These are phyloP conservation scores for Schizotus pectinicornis DNA, from an alignment of 2,888 invertebrate genomes.

Conservation along the genomic window DNA sequence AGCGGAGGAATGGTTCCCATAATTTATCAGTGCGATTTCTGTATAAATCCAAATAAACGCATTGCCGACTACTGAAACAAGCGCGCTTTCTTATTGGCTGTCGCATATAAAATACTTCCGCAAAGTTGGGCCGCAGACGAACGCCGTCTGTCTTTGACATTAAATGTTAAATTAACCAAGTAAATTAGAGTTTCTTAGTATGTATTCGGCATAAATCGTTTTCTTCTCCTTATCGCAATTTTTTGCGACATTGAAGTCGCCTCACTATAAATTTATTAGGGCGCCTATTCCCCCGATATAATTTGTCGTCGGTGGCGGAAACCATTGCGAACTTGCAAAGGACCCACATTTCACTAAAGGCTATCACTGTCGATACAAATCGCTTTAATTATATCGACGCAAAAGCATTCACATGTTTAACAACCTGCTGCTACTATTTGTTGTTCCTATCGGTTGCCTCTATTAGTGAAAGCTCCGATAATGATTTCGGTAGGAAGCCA, in stretches of 20 bases:
- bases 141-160: constrained; percentile 52
- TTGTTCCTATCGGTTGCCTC: too few relatives aligned
- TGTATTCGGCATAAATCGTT: constrained; percentile 51
- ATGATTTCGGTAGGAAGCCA: too few relatives aligned
- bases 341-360: too few relatives aligned
- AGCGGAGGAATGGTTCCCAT: constrained; percentile 32
- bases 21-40: constrained; percentile 42
- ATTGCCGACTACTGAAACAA: constrained; percentile 40
- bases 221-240: constrained; percentile 1
- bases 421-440: too few relatives aligned
- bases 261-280: too few relatives aligned
- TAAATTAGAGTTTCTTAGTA: constrained; percentile 54
- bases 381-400: too few relatives aligned
- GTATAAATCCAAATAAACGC: constrained; percentile 42
- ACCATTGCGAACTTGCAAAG: too few relatives aligned
- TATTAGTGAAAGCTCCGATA: too few relatives aligned
- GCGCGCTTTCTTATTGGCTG: constrained; percentile 44
- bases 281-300: too few relatives aligned
- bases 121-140: constrained; percentile 50
- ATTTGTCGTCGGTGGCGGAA: too few relatives aligned
- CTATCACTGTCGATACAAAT: too few relatives aligned
- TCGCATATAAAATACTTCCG: constrained; percentile 50
- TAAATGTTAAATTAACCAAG: constrained; percentile 54
- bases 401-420: too few relatives aligned
- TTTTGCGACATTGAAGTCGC: background rate